Conservation (phyloP, 2,888 invertebrate genomes). For the Drosophila sordidapex region DNA sequence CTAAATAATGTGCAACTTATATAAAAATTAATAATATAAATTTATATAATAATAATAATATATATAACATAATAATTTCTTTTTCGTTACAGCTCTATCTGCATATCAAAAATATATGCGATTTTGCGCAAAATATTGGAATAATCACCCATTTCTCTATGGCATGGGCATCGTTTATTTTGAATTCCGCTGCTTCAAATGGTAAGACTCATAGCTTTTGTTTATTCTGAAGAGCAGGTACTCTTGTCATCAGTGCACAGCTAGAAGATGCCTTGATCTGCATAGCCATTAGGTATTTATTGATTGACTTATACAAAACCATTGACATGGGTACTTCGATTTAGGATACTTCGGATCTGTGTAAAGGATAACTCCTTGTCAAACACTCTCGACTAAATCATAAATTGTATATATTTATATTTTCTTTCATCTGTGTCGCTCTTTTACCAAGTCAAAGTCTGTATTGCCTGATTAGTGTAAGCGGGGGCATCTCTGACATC, state of each 20-base stretch:
- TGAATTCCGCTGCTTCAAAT: constrained; percentile 97
- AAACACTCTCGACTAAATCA: too few species aligned
- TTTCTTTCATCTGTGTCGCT: not conserved
- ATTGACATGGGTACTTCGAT: too few species aligned
- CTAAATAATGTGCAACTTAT: not conserved
- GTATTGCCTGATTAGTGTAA: too few species aligned
- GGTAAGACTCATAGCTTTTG: constrained; percentile 88
- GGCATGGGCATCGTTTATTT: constrained; percentile 98
- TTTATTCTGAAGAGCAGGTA: not conserved
- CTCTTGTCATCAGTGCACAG: not conserved
- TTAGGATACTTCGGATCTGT: too few species aligned
- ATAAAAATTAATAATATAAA: too few species aligned
- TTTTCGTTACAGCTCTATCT: constrained; percentile 91
- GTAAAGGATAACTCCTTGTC: too few species aligned
- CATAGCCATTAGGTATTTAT: not conserved
- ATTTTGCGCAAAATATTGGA: constrained; percentile 91
- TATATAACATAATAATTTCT: not conserved
- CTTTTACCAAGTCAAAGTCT: not conserved
- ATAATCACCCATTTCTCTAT: constrained; percentile 95
- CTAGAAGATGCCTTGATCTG: not conserved
- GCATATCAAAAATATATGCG: constrained; percentile 97
- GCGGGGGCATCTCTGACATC: too few species aligned
- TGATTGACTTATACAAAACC: not conserved
- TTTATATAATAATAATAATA: too few species aligned
- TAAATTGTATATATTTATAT: too few species aligned